Percentiles rank a stretch among this genome's conserved stretches.
Conservation (phyloP, 2,888 invertebrate species). For the Tetramorium bicarinatum region DNA sequence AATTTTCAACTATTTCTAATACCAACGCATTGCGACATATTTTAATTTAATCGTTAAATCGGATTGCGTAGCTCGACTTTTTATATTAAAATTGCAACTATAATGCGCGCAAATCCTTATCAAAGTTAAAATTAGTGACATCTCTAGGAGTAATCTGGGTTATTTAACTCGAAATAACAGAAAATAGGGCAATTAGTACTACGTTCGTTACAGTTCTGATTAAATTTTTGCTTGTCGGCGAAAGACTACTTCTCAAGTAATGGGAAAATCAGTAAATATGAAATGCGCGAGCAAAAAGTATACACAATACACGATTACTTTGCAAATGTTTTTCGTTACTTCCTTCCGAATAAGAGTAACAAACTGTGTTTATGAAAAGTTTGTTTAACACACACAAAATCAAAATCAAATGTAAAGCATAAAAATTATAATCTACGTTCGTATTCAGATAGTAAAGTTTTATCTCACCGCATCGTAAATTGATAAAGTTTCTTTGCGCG, state of each 20-base stretch:
- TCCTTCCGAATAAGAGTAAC: background rate
- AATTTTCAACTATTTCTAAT: background rate
- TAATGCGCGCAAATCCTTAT: background rate
- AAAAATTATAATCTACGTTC: constrained; percentile 15
- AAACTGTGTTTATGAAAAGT: background rate
- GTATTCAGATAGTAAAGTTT: constrained; percentile 9
- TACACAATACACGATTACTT: background rate
- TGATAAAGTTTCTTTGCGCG: constrained; percentile 5
- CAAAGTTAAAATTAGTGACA: constrained; percentile 2
- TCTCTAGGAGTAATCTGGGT: constrained; percentile 38
- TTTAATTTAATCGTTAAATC: constrained; percentile 36
- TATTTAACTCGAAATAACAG: constrained; percentile 47
- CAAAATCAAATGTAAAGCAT: constrained; percentile 7
- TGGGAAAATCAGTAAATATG: constrained; percentile 11
- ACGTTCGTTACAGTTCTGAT: constrained; percentile 21
- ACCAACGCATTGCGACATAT: background rate
- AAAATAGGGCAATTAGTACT: constrained; percentile 50
- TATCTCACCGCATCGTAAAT: constrained; percentile 37
- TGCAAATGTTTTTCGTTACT: background rate
- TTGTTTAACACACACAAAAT: background rate
- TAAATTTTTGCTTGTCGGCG: constrained; percentile 47
- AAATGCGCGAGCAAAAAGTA: background rate
- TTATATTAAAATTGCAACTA: constrained; percentile 7
- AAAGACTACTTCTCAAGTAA: background rate
- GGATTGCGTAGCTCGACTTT: constrained; percentile 12